Conservation (phyloP, 2,888 invertebrate genomes). For the Pandemis heparana region DNA sequence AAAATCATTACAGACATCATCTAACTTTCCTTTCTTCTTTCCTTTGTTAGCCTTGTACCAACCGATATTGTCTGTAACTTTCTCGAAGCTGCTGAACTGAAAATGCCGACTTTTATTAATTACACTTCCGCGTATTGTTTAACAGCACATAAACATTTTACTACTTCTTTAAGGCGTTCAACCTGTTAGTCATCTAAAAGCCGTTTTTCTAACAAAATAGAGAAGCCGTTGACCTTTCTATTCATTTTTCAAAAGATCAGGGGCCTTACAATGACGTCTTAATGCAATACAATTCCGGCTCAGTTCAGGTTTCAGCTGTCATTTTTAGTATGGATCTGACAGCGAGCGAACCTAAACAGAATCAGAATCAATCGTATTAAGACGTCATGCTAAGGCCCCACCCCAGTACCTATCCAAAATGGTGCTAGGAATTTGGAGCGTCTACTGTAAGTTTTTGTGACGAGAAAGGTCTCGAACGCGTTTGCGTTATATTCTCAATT, state of each 20-base stretch:
- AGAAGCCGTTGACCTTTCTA: conserved; percentile 22
- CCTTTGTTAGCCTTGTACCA: neutral
- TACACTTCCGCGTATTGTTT: conserved; percentile 46
- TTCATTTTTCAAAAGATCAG: neutral
- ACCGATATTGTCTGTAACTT: conserved; percentile 8
- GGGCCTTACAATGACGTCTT: too few species aligned
- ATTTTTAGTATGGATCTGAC: too few species aligned
- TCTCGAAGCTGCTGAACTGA: conserved; percentile 46
- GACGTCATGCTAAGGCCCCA: too few species aligned
- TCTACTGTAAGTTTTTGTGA: too few species aligned
- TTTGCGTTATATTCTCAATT: too few species aligned
- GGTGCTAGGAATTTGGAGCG: too few species aligned
- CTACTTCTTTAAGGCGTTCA: conserved; percentile 26
- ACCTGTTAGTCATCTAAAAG: conserved; percentile 35
- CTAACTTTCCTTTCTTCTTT: neutral
- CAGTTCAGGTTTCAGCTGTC: too few species aligned
- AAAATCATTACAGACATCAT: neutral
- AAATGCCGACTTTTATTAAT: conserved; percentile 36
- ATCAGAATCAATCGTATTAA: too few species aligned
- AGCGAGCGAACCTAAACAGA: too few species aligned
- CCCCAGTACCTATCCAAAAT: too few species aligned
- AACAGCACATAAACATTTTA: conserved; percentile 25
- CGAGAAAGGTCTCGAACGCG: too few species aligned
- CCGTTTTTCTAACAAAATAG: conserved; percentile 21
- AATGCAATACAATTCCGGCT: too few species aligned